Percentiles rank a stretch among this genome's conserved stretches.
Conservation (phyloP, 2,113 vertebrate species). For the Craseonycteris thonglongyai region DNA sequence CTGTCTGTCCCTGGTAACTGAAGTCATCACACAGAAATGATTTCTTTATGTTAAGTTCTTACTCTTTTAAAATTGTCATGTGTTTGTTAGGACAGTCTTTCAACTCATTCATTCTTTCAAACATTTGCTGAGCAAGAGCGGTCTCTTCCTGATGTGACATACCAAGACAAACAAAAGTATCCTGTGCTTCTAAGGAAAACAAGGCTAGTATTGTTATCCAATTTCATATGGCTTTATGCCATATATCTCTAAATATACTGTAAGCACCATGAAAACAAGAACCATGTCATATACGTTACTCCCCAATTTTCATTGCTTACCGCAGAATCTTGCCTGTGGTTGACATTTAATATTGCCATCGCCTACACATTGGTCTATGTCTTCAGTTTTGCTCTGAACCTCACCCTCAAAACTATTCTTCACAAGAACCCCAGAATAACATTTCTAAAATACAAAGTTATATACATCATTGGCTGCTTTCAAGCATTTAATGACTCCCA, state of each 20-base stretch:
- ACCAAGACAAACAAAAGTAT: not conserved
- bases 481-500: not conserved
- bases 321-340: not conserved
- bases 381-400: not conserved
- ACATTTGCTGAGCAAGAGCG: not conserved
- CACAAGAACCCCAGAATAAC: not conserved
- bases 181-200: not conserved
- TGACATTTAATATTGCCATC: not conserved
- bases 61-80: not conserved
- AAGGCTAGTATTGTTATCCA: not conserved
- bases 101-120: not conserved
- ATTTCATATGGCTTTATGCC: not conserved
- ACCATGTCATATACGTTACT: not conserved
- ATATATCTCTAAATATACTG: not conserved
- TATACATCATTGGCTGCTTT: not conserved
- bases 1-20: not conserved
- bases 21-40: not conserved
- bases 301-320: not conserved
- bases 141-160: not conserved
- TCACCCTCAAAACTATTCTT: not conserved
- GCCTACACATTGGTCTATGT: not conserved
- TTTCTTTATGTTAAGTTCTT: not conserved
- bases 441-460: constrained; percentile 1
- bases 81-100: not conserved
- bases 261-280: not conserved